These are phyloP conservation scores for Allophyes oxyacanthae DNA, from an alignment of 2,888 invertebrate genomes.

Conservation along the genomic window DNA sequence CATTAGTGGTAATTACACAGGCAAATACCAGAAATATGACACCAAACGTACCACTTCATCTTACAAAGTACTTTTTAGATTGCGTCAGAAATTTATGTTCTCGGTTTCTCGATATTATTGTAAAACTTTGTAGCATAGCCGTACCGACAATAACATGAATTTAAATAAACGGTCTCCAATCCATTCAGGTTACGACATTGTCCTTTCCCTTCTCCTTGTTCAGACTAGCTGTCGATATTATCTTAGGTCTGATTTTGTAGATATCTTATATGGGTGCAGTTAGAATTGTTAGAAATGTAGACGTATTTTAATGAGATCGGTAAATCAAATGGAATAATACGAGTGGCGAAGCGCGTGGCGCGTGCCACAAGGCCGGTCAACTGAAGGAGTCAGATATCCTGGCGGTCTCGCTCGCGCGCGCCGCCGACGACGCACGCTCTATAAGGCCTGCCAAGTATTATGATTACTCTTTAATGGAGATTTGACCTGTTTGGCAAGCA, in stretches of 20 bases:
- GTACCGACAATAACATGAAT: slow-evolving; percentile 53
- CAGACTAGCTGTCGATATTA: slow-evolving; percentile 45
- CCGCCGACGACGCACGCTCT: slow-evolving; percentile 57
- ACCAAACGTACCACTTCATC: slow-evolving; percentile 52
- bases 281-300: slow-evolving; percentile 58
- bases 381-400: slow-evolving; percentile 78
- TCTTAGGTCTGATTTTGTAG: slow-evolving; percentile 48
- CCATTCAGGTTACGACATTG: slow-evolving; percentile 63
- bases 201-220: slow-evolving; percentile 63
- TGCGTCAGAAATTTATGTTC: slow-evolving; percentile 46
- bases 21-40: slow-evolving; percentile 62
- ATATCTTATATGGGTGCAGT: slow-evolving; percentile 58
- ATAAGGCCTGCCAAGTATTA: slow-evolving; percentile 72
- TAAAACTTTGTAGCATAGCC: slow-evolving; percentile 55
- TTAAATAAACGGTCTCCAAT: slow-evolving; percentile 60
- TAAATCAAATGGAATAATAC: slow-evolving; percentile 79
- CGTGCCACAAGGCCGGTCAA: slow-evolving; percentile 87
- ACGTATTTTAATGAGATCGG: slow-evolving; percentile 74
- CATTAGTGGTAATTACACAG: slow-evolving; percentile 57
- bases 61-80: slow-evolving; percentile 54
- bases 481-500: slow-evolving; percentile 70
- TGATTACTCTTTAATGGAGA: slow-evolving; percentile 73
- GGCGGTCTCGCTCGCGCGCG: slow-evolving; percentile 68
- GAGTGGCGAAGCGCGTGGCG: slow-evolving; percentile 69
- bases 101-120: slow-evolving; percentile 50